These are phyloP conservation scores for Philereme vetulata DNA, from an alignment of 2,888 invertebrate genomes.

Conservation along the genomic window DNA sequence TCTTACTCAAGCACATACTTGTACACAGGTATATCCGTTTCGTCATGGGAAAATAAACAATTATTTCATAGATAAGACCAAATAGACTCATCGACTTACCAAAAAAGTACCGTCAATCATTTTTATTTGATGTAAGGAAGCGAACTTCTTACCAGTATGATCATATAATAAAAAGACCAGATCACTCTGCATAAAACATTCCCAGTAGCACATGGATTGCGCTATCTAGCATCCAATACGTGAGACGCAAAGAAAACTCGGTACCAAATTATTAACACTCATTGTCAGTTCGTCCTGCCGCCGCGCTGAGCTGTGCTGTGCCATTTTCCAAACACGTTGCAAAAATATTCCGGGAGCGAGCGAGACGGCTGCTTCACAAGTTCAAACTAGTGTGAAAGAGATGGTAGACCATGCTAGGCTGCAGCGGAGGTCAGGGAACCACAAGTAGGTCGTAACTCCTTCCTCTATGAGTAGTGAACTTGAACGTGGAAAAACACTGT, in stretches of 20 bases:
- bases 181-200: no score
- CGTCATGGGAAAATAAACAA: no score
- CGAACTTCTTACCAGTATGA: no score
- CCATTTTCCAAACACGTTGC: slow-evolving; percentile 74
- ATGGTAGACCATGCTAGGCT: slow-evolving; percentile 65
- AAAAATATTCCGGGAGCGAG: slow-evolving; percentile 81
- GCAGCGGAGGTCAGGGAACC: slow-evolving; percentile 81
- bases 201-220: slow-evolving; percentile 1
- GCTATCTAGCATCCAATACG: slow-evolving; percentile 14
- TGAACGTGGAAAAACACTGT: slow-evolving; percentile 79
- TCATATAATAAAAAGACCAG: no score
- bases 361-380: slow-evolving; percentile 48
- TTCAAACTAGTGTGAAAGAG: slow-evolving; percentile 48
- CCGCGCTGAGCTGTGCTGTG: slow-evolving; percentile 39
- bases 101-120: no score
- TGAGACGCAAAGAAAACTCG: slow-evolving; percentile 13
- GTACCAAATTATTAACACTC: slow-evolving; percentile 45
- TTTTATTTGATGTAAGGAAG: no score
- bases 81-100: no score
- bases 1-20: no score
- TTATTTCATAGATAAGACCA: no score
- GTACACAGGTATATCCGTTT: no score
- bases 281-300: slow-evolving; percentile 58
- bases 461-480: slow-evolving; percentile 77
- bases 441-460: slow-evolving; percentile 81